Base-by-base conservation (phyloP, 2,888 invertebrate genomes). In the Mactromeris polynyma region DNA sequence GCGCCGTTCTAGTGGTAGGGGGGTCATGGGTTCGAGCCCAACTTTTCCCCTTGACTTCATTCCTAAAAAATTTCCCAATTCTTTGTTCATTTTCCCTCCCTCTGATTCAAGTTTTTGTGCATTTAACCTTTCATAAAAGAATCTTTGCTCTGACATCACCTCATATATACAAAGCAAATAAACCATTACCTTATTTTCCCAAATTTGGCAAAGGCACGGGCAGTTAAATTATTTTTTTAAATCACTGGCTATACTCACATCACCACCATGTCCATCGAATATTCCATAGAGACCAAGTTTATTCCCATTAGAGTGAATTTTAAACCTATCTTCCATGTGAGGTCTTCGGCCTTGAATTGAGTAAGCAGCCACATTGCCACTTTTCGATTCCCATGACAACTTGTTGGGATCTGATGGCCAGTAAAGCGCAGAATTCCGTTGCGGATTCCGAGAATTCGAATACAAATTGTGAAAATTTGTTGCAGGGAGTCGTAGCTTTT, bases 241-340 rank as follows among this genome's bases (percentile, higher is more conserved):
- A n/a, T n/a, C n/a, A n/a, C n/a, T n/a, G 11, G 40, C 40, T 21
- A 42, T 46, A 83, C 95, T 95, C 96, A 97, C 97, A 97, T 99
- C 98, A 69, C 99, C 99, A 83, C 99, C 99, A 96, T 99, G 99
- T 0, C 99, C 99, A 97, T 99, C 99, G 96, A 99, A 99, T 93
- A 99, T 98, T 78, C 99, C 99, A 97, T 98, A 99, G 88, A 99
- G 97, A 33, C 98, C 98, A 85, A 99, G 98, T 36, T 98, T 98
- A 33, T 98, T 98, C 93, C 98, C 98, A 96, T 98, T 98, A 96
- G 98, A 98, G 96, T 98, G 98, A 84, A 99, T 98, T 86, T 98
- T 98, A 97, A 98, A 99, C 95, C 99, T 97, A 97, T 99, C 99
- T 97, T 99, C 99, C 99, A 99, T 99, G 93, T 98, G 98, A 91